A percentile compares a stretch with the other conserved stretches of the same genome.
Conservation (phyloP, 2,888 invertebrate species). For the Drosophila demipolita region DNA sequence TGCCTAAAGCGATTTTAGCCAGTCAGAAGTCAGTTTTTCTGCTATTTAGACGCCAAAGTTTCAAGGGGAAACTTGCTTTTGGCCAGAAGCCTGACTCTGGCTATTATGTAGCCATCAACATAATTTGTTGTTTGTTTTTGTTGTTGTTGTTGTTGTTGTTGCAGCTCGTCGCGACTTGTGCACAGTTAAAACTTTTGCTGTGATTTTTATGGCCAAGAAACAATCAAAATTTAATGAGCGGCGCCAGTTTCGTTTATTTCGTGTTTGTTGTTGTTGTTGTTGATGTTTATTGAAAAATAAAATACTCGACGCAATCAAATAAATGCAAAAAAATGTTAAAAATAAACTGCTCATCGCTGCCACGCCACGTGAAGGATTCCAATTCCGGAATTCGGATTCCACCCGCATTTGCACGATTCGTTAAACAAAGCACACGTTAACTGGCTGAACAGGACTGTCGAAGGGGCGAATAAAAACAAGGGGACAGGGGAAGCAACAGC, state of each 20-base stretch:
- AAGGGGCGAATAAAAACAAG: not conserved
- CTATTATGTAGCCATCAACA: constrained; percentile 80
- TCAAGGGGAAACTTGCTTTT: constrained; percentile 28
- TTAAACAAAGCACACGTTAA: constrained; percentile 85
- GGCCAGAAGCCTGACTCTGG: constrained; percentile 44
- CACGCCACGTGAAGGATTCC: constrained; percentile 10
- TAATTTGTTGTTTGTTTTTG: constrained; percentile 71
- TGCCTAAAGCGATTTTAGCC: constrained; percentile 71
- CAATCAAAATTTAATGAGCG: constrained; percentile 80
- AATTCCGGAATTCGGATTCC: constrained; percentile 43
- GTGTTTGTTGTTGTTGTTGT: constrained; percentile 6
- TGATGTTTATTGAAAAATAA: constrained; percentile 75
- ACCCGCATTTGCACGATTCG: constrained; percentile 85
- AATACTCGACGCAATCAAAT: constrained; percentile 71
- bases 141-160: constrained; percentile 17
- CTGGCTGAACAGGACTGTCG: constrained; percentile 2
- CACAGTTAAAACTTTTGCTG: constrained; percentile 70
- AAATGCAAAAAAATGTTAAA: constrained; percentile 70
- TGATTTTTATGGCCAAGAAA: constrained; percentile 75
- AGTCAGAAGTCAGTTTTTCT: constrained; percentile 44
- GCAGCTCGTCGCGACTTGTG: constrained; percentile 44
- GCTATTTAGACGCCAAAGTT: constrained; percentile 64
- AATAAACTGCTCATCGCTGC: constrained; percentile 66
- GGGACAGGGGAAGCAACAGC: constrained; percentile 13
- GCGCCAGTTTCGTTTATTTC: constrained; percentile 63